These are phyloP conservation scores for Electrophaes corylata DNA, from an alignment of 2,888 invertebrate genomes.

Conservation along the genomic window DNA sequence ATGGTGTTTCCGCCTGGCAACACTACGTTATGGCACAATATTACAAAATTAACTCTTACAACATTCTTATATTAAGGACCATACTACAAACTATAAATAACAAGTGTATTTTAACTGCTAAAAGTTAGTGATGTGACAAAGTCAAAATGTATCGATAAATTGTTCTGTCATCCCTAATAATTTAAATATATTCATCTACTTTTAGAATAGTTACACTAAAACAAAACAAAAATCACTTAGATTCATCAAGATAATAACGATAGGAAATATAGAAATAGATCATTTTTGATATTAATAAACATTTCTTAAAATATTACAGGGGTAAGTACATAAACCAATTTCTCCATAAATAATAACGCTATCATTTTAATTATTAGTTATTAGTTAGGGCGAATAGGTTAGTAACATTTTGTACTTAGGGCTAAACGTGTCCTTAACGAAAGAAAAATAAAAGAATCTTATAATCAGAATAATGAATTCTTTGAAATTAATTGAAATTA, in stretches of 20 bases:
- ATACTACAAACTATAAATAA: conserved; percentile 58
- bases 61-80: conserved; percentile 81
- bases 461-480: conserved; percentile 50
- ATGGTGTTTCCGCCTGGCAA: conserved; percentile 80
- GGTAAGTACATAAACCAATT: conserved; percentile 81
- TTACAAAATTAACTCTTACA: conserved; percentile 56
- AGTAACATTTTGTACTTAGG: conserved; percentile 78
- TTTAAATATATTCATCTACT: conserved; percentile 26
- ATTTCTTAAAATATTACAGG: conserved; percentile 57
- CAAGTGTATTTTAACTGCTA: conserved; percentile 34
- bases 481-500: conserved; percentile 48
- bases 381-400: conserved; percentile 71
- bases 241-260: conserved; percentile 56
- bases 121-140: conserved; percentile 35
- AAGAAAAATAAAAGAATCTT: conserved; percentile 56
- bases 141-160: conserved; percentile 31
- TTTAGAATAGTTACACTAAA: conserved; percentile 37
- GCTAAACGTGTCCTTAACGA: conserved; percentile 64
- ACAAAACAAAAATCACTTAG: conserved; percentile 50
- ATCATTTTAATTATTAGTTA: conserved; percentile 54
- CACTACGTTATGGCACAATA: conserved; percentile 77
- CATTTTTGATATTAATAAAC: conserved; percentile 54
- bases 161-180: conserved; percentile 25
- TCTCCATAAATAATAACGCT: conserved; percentile 57
- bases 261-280: conserved; percentile 52